Conservation (phyloP, 2,888 invertebrate genomes). For the Idaea aversata region DNA sequence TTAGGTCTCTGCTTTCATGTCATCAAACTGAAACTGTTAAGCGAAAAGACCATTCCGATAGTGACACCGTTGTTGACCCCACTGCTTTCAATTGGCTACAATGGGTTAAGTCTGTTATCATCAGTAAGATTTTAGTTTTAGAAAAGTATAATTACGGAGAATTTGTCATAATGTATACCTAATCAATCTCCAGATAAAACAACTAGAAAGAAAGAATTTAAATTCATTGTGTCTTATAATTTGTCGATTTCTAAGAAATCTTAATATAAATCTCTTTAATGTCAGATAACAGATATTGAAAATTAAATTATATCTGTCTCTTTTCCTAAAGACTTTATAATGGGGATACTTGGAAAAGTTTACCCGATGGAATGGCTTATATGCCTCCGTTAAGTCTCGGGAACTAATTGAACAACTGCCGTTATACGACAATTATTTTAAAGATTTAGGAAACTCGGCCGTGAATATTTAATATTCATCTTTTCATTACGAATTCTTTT, state of each 20-base stretch:
- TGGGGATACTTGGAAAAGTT: conserved; percentile 44
- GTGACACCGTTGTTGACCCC: too few species aligned
- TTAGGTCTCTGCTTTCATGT: too few species aligned
- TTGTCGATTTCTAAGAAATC: conserved; percentile 23
- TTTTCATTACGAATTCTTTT: background rate
- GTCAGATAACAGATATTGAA: conserved; percentile 55
- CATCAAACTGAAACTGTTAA: too few species aligned
- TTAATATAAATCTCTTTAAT: conserved; percentile 39
- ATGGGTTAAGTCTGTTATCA: too few species aligned
- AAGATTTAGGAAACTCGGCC: conserved; percentile 41
- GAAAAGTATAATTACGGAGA: too few species aligned
- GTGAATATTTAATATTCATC: background rate
- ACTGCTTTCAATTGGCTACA: too few species aligned
- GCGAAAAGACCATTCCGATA: too few species aligned
- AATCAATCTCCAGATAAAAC: too few species aligned
- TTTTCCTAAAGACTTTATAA: conserved; percentile 55
- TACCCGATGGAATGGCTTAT: conserved; percentile 30
- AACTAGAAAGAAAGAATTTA: background rate
- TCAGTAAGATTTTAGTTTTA: too few species aligned
- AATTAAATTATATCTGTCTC: conserved; percentile 53
- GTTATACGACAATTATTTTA: conserved; percentile 35
- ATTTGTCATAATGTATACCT: too few species aligned
- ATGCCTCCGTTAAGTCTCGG: conserved; percentile 31
- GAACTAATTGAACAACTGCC: conserved; percentile 54
- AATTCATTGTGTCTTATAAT: conserved; percentile 8